These are phyloP conservation scores for Pseudorectes ferrugineus DNA, from an alignment of 2,113 vertebrate genomes.

Conservation along the genomic window DNA sequence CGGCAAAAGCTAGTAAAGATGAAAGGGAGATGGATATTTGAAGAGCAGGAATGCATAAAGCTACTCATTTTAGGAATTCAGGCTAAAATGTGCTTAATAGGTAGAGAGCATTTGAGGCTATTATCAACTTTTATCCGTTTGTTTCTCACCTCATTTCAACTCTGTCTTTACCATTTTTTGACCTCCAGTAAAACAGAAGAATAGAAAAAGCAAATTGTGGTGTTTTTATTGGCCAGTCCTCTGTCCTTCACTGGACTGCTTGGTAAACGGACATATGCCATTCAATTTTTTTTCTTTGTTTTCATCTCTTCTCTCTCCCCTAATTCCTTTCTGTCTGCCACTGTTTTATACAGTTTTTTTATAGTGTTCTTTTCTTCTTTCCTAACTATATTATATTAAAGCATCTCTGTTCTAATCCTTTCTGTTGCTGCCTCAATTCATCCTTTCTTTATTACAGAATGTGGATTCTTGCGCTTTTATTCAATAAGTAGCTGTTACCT, in stretches of 20 bases:
- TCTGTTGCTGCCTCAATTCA: constrained; percentile 17
- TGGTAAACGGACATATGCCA: not conserved
- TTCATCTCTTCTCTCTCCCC: not conserved
- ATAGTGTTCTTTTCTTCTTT: not conserved
- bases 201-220: not conserved
- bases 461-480: constrained; percentile 9
- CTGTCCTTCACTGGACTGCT: not conserved
- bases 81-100: not conserved
- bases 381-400: constrained; percentile 30
- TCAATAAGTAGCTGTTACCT: not conserved
- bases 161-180: not conserved
- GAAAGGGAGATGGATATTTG: not conserved
- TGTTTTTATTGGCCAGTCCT: not conserved
- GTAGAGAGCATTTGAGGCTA: not conserved
- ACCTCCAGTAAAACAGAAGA: not conserved
- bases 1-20: not conserved
- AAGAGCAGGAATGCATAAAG: not conserved
- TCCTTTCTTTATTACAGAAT: constrained; percentile 44
- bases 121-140: not conserved
- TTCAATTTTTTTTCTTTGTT: not conserved
- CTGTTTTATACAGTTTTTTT: not conserved
- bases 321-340: not conserved
- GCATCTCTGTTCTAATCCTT: constrained; percentile 31
- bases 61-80: not conserved
- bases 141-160: not conserved